phyloP scores from a whole-genome alignment of 2,113 vertebrate species.

The Chaenogobius annularis region DNA sequence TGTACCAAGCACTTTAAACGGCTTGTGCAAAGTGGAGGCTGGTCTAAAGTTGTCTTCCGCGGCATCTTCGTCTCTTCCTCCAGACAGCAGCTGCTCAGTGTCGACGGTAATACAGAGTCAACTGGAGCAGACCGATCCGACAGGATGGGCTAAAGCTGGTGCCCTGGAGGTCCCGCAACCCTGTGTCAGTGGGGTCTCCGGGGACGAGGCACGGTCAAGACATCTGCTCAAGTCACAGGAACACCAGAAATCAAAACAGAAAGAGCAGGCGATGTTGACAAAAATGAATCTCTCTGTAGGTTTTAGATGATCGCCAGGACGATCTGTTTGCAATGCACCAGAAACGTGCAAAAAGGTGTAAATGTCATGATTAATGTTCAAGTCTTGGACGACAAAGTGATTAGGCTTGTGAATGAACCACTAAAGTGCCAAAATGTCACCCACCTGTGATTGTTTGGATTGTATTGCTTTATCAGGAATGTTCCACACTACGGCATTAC shows the following conservation, averaged over 20 bases:
- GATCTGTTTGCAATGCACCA: too few relatives aligned
- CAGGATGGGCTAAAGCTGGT: not conserved
- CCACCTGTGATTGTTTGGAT: not conserved
- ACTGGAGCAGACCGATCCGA: not conserved
- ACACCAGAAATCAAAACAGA: conserved; percentile 42
- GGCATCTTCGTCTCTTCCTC: conserved; percentile 20
- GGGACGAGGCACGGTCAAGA: conserved; percentile 33
- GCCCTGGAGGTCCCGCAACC: not conserved
- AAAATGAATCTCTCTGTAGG: too few relatives aligned
- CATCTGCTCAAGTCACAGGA: conserved; percentile 45
- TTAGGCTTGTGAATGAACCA: too few relatives aligned
- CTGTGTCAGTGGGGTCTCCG: conserved; percentile 36
- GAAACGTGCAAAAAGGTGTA: too few relatives aligned
- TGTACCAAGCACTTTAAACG: not conserved
- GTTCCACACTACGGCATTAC: too few relatives aligned
- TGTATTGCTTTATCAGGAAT: not conserved
- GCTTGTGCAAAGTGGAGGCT: not conserved
- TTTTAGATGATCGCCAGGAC: too few relatives aligned
- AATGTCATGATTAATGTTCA: too few relatives aligned
- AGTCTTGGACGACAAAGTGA: too few relatives aligned
- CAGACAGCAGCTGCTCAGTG: conserved; percentile 35
- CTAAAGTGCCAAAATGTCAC: too few relatives aligned
- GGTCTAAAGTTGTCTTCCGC: not conserved
- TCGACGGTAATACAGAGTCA: too few relatives aligned
- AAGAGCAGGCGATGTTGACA: not conserved